Evolutionary conservation across 2,113 vertebrate species (phyloP).

Genomic region (Bubo blakistoni): DNA sequence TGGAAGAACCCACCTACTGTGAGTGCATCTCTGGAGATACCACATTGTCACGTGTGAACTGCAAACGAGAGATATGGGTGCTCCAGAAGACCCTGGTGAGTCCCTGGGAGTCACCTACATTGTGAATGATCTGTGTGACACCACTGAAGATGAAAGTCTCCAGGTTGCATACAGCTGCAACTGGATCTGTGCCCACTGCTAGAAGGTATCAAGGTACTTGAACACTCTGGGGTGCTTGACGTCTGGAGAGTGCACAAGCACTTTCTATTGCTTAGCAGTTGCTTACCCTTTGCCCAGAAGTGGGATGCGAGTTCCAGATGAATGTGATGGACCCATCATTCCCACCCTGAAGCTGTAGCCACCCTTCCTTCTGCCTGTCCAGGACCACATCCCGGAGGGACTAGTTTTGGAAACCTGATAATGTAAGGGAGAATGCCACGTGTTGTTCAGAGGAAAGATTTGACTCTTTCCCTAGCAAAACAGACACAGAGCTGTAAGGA

Average conservation of each 20-base stretch:
- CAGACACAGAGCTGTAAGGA: neutral
- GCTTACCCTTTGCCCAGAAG: neutral
- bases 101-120: neutral
- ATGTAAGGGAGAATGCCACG: neutral
- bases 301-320: neutral
- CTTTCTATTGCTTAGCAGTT: neutral
- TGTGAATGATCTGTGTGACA: neutral
- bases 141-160: neutral
- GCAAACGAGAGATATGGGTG: neutral
- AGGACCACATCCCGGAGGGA: neutral
- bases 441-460: neutral
- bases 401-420: neutral
- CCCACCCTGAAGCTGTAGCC: neutral
- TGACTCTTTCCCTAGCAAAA: neutral
- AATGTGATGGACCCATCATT: neutral
- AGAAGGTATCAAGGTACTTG: neutral
- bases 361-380: neutral
- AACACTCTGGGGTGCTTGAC: neutral
- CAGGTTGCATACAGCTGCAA: neutral
- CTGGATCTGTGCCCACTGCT: neutral
- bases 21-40: neutral
- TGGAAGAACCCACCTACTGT: neutral
- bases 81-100: neutral
- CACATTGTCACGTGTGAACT: neutral
- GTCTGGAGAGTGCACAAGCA: neutral